A percentile compares a stretch with the other conserved stretches of the same genome.
Conservation (phyloP, 2,797 vertebrate genomes). For the Nothura maculosa region DNA sequence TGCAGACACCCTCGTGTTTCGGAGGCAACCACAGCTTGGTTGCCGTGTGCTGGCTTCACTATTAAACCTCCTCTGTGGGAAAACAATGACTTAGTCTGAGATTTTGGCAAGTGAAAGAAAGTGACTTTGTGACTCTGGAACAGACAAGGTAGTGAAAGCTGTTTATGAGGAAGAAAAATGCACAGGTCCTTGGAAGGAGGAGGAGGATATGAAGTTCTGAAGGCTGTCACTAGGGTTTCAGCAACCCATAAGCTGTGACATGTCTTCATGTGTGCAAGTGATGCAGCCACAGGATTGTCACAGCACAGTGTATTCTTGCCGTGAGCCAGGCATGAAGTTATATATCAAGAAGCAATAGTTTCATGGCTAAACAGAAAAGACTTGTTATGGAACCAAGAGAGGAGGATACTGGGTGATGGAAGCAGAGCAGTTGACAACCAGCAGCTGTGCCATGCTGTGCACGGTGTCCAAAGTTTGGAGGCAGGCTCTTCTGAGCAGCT, state of each 20-base stretch:
- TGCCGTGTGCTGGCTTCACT: conserved; percentile 12
- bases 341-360: background rate
- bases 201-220: conserved; percentile 14
- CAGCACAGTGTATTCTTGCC: background rate
- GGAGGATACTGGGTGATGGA: background rate
- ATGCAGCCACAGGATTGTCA: background rate
- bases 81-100: conserved; percentile 18
- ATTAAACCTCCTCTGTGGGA: conserved; percentile 41
- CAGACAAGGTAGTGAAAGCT: background rate
- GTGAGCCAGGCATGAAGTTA: background rate
- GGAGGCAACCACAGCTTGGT: conserved; percentile 25
- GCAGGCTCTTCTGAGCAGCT: background rate
- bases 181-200: background rate
- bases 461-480: background rate
- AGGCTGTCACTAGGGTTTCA: background rate
- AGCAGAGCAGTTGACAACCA: background rate
- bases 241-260: background rate
- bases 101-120: background rate
- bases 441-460: background rate
- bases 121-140: background rate
- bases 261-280: background rate
- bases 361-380: background rate
- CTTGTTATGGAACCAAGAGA: background rate
- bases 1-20: conserved; percentile 30
- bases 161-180: background rate